Base-by-base conservation (phyloP, 2,113 vertebrate genomes). In the Brachyhypopomus occidentalis region DNA sequence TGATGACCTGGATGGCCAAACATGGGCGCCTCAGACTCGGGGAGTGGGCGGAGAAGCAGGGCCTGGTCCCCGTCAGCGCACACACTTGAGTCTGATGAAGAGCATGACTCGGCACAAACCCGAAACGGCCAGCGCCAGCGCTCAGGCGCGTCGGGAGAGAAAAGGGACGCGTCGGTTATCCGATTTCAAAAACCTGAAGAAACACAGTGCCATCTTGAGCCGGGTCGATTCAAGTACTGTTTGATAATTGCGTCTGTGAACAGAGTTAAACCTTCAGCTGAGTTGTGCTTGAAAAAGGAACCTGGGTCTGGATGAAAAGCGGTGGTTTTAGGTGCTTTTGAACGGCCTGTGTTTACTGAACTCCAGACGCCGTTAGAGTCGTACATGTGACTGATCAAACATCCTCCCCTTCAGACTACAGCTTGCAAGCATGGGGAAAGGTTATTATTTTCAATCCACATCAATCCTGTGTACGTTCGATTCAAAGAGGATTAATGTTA, bases 371-470 rank as follows among this genome's bases (percentile, higher is more conserved):
- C 27, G 2, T 52, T 52, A 34, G 30, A 36, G 4, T 4, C 25
- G 4, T 27, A 16, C 5, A 30, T 12, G 27, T 19, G 30, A 36
- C 8, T 14, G 64, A 67, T 67, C 30, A 67, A 34, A 67, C 27
- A 9, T 36, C 64, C 62, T 30, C 60, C 25, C 30, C 30, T 19
- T 17, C 16, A 30, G 25, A 64, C 62, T 34, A 27, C 11, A 52
- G 3, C 45, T 52, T 17, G n/a, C 36, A 16, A 17, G 30, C 17
- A 34, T 16, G 34, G 30, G n/a, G 64, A 9, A 36, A 36, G 74
- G 58, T 17, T 38, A 41, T 76, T 76, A 76, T 19, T 16, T 48
- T 60, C 55, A 66, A 66, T 77, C 75, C 23, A 25, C 75, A 52
- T 45, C 75, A 63, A 17, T 45, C 38, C 5, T 66, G 45, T 27